phyloP scores from a whole-genome alignment of 2,888 invertebrate species.

The Laspeyria flexula region DNA sequence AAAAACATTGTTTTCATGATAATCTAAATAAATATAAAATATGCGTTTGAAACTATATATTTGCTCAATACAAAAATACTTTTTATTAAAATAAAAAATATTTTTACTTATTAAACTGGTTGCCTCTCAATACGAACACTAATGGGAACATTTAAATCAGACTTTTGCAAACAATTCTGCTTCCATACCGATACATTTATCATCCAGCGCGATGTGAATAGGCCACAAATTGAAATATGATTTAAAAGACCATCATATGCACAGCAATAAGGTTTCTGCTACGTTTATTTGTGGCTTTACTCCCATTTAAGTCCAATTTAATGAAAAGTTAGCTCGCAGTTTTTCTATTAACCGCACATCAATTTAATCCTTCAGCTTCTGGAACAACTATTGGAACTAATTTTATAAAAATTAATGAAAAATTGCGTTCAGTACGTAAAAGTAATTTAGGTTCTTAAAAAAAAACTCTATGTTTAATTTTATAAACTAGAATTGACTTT shows the following conservation, averaged over 20 bases:
- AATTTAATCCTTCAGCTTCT: slow-evolving; percentile 22
- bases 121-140: neutral
- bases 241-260: slow-evolving; percentile 13
- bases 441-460: too few relatives aligned
- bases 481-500: too few relatives aligned
- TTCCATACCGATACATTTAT: too few relatives aligned
- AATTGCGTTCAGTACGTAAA: too few relatives aligned
- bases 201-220: slow-evolving; percentile 13
- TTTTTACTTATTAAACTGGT: too few relatives aligned
- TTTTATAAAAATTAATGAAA: slow-evolving; percentile 18
- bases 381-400: slow-evolving; percentile 12
- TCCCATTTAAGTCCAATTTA: slow-evolving; percentile 35
- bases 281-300: neutral
- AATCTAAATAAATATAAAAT: too few relatives aligned
- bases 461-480: too few relatives aligned
- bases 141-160: neutral
- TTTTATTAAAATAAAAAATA: too few relatives aligned
- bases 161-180: neutral
- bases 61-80: too few relatives aligned
- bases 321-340: slow-evolving; percentile 25
- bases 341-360: slow-evolving; percentile 13
- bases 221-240: slow-evolving; percentile 7
- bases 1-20: too few relatives aligned
- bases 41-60: too few relatives aligned
- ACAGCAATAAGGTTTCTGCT: slow-evolving; percentile 11